phyloP scores from a whole-genome alignment of 1,140 invertebrate species.

The Sitobion miscanthi region DNA sequence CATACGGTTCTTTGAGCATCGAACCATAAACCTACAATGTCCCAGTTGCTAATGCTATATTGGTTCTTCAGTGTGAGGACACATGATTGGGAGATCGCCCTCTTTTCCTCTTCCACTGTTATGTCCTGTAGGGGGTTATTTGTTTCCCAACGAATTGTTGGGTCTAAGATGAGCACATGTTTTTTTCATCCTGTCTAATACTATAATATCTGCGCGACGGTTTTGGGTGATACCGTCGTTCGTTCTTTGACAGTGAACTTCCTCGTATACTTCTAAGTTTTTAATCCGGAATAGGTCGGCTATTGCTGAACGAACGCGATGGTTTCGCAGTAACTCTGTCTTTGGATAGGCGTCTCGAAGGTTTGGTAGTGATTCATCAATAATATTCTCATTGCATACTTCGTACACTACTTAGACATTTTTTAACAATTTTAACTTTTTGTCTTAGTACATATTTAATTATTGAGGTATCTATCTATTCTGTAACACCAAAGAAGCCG shows the following conservation, averaged over 20 bases:
- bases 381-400: constrained; percentile 12
- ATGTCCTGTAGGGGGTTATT: background rate
- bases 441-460: too few species aligned
- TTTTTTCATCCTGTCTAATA: background rate
- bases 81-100: background rate
- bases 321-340: background rate
- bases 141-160: background rate
- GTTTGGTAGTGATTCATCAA: background rate
- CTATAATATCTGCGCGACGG: background rate
- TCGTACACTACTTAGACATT: too few species aligned
- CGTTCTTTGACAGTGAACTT: background rate
- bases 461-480: too few species aligned
- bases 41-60: background rate
- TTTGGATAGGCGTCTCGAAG: background rate
- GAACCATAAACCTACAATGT: background rate
- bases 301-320: too few species aligned
- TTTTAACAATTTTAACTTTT: too few species aligned
- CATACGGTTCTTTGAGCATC: background rate
- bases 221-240: background rate
- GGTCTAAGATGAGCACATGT: background rate
- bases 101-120: background rate
- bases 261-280: constrained; percentile 23
- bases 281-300: background rate
- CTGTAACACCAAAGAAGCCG: too few species aligned
- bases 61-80: background rate